phyloP scores from a whole-genome alignment of 2,888 invertebrate species.

The Pyrocoelia pectoralis region DNA sequence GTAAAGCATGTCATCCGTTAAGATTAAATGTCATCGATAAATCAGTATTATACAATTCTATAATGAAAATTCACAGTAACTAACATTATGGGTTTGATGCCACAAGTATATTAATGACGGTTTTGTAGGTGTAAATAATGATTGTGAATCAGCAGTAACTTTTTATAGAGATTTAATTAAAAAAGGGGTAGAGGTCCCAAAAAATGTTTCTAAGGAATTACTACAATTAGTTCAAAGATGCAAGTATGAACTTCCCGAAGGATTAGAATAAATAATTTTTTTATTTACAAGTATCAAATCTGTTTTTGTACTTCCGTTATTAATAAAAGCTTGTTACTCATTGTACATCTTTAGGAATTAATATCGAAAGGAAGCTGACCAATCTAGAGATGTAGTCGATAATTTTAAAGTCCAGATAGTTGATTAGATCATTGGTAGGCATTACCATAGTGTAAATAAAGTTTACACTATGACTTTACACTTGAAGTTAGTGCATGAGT shows the following conservation, averaged over 20 bases:
- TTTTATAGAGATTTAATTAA: slow-evolving; percentile 64
- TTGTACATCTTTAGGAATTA: too few species aligned
- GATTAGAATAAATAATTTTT: neutral
- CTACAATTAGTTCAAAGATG: slow-evolving; percentile 34
- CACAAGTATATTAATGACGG: neutral
- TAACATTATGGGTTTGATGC: slow-evolving; percentile 35
- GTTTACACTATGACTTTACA: too few species aligned
- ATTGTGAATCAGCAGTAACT: slow-evolving; percentile 58
- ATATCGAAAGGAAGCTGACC: too few species aligned
- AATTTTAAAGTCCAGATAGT: too few species aligned
- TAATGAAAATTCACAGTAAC: slow-evolving; percentile 65
- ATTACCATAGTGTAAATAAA: too few species aligned
- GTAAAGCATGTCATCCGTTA: slow-evolving; percentile 43
- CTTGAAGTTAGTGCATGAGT: too few species aligned
- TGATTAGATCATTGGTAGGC: too few species aligned
- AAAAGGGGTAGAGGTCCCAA: slow-evolving; percentile 57
- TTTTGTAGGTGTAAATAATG: slow-evolving; percentile 61
- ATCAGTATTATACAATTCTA: slow-evolving; percentile 60
- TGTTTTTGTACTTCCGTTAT: too few species aligned
- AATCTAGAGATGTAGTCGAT: too few species aligned
- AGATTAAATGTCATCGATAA: slow-evolving; percentile 52
- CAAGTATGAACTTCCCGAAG: slow-evolving; percentile 39
- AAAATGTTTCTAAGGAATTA: slow-evolving; percentile 54
- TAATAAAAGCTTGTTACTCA: too few species aligned
- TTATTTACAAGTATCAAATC: too few species aligned